phyloP scores from a whole-genome alignment of 2,888 invertebrate species.

The Xestia sexstrigata region DNA sequence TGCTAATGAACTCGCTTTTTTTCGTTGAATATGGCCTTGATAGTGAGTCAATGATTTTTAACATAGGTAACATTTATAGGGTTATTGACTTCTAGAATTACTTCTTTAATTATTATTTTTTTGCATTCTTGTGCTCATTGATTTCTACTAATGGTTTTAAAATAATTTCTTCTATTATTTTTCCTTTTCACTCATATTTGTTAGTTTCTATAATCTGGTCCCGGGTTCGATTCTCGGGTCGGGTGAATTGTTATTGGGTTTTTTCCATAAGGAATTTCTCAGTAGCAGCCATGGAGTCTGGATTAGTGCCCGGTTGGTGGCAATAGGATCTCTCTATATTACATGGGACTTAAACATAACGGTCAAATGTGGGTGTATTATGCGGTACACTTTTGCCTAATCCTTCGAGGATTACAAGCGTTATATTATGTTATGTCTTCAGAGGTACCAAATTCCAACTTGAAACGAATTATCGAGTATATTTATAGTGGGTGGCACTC shows the following conservation, averaged over 20 bases:
- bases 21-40: conserved; percentile 26
- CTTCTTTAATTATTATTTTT: not conserved
- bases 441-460: conserved; percentile 1
- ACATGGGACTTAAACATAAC: too few relatives aligned
- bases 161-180: not conserved
- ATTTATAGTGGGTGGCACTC: not conserved
- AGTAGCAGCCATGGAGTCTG: too few relatives aligned
- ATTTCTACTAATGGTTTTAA: not conserved
- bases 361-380: too few relatives aligned
- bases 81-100: conserved; percentile 20
- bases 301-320: too few relatives aligned
- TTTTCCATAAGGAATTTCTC: too few relatives aligned
- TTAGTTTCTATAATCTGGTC: not conserved
- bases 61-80: not conserved
- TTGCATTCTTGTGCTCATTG: not conserved
- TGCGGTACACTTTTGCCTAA: too few relatives aligned
- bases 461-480: conserved; percentile 13
- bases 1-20: conserved; percentile 17
- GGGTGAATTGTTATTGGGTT: too few relatives aligned
- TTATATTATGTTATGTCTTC: not conserved
- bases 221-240: too few relatives aligned
- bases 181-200: not conserved
- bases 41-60: not conserved
- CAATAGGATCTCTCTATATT: too few relatives aligned
- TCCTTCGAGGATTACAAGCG: too few relatives aligned